These are phyloP conservation scores for Dione juno DNA, from an alignment of 2,888 invertebrate genomes.

Conservation along the genomic window DNA sequence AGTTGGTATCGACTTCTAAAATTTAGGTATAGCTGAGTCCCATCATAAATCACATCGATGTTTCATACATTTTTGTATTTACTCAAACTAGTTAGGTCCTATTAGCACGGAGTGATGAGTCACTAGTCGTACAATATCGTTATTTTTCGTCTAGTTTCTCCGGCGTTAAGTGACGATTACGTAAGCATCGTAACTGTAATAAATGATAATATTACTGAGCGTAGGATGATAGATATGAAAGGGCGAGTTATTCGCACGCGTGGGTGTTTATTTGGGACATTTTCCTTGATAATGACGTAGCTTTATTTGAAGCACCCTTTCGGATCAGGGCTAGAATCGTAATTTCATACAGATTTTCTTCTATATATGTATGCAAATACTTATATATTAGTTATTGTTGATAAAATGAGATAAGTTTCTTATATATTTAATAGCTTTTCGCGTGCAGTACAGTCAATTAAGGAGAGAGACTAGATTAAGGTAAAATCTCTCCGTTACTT, in stretches of 20 bases:
- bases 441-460: no score
- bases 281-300: neutral
- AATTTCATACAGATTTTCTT: no score
- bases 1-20: neutral
- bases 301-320: neutral
- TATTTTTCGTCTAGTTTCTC: no score
- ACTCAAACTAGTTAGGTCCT: neutral
- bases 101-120: neutral
- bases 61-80: no score
- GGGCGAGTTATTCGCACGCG: slow-evolving; percentile 12
- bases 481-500: no score
- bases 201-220: slow-evolving; percentile 9
- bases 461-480: no score
- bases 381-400: no score
- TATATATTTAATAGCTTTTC: no score
- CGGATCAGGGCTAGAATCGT: neutral
- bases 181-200: slow-evolving; percentile 2
- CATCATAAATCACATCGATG: no score
- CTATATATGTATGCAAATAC: no score
- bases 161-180: neutral
- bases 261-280: neutral
- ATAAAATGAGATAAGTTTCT: no score
- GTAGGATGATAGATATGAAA: slow-evolving; percentile 6
- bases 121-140: no score
- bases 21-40: neutral